Evolutionary conservation across 2,797 vertebrate genomes (phyloP), one percentile per base, ranked within the genome.

Genomic region (Naso thynnoides): DNA sequence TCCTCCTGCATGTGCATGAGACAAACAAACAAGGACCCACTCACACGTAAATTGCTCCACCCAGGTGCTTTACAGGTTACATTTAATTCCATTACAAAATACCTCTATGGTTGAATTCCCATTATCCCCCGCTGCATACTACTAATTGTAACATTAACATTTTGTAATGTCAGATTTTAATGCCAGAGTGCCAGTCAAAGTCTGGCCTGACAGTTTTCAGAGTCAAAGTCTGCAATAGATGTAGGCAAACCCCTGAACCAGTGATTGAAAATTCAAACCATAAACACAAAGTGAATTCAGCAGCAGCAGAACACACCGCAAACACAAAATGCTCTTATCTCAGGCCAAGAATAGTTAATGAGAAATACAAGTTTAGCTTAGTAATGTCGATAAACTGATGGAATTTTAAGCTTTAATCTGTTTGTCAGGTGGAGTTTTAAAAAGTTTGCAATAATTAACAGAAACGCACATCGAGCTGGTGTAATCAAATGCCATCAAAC

Each of bases 81-180:
- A 16, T 21, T 57, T 65, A 6, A 59, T 63, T n/a, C 23, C 13
- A 58, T 45, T 26, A 29, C 6, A 41, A 53, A 41, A 49, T 36
- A 19, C 1, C 18, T 53, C 36, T 0, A 65, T 6, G n/a, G 13
- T 19, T 60, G 33, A 50, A 49, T 54, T 70, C 23, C 45, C 33
- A 56, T 49, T 45, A 57, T 41, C 16, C 42, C 41, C 16, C n/a
- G 54, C 39, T 47, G 0, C 31, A 16, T 14, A 1, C 16, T 21
- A 44, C 27, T 27, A 1, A 24, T 70, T 16, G 50, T 56, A 16
- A 53, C 38, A 23, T 62, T 36, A 36, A 36, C 33, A 36, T 36
- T 36, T 36, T 63, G 63, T 70, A 48, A 10, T 49, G 33, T 16
- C 16, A 48, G 18, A 42, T 55, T 50, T 49, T 56, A 65, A 68